Base-by-base conservation (phyloP, 2,888 invertebrate species). In the Tipula unca region DNA sequence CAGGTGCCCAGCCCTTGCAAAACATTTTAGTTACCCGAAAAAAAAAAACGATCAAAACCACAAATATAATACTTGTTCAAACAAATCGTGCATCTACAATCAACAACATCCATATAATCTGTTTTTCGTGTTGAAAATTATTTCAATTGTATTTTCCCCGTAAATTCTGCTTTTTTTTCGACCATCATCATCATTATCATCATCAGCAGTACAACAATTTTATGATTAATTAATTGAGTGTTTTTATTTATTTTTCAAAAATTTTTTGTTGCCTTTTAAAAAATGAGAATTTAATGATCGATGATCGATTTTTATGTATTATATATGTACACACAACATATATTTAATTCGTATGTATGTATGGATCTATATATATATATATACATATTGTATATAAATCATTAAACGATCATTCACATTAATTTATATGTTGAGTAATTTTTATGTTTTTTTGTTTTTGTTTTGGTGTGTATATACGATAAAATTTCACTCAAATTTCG, bases 171-270 rank as follows among this genome's bases (percentile, higher is more conserved):
- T 48, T 48, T 48, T 17, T 17, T 48, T 25, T 69, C 13, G 69
- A 69, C 2, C 25, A 13, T 32, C 39, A 10, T 1, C 48, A 48
- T 17, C 39, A 48, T 48, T 17, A 48, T 17, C 17, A 48, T 48
- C 17, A 48, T 48, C 25, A 69, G 20, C 13, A 69, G 69, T 25
- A 69, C 69, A 4, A 69, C n/a, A 69, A 25, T 10, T 25, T 69
- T 69, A 69, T 69, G 69, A 69, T 69, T 69, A 69, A 69, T 69
- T 69, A 69, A 69, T 69, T 69, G 69, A 69, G 69, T 69, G 69
- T 20, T 69, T 69, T 25, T 69, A 25, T 25, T 69, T 69, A 25
- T 25, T 69, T 69, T 25, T 69, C n/a, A n/a, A n/a, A n/a, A n/a
- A 20, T 69, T 69, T 32, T 17, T 39, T 48, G 17, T 13, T 32